phyloP scores from a whole-genome alignment of 2,113 vertebrate species.

The Cyprinus carpio region DNA sequence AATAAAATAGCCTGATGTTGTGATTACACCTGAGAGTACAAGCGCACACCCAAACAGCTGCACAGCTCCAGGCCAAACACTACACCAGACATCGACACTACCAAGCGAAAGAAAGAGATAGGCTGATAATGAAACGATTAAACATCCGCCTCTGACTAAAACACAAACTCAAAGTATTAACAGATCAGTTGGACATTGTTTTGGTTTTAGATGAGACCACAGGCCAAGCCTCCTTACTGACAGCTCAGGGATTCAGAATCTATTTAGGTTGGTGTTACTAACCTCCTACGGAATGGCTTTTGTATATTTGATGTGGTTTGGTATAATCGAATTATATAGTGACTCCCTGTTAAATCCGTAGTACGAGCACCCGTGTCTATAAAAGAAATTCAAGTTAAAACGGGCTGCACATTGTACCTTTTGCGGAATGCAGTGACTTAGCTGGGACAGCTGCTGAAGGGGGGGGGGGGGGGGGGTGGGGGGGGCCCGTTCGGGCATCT shows the following conservation, averaged over 20 bases:
- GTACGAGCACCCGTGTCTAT: background rate
- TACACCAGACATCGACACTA: background rate
- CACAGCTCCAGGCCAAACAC: slow-evolving; percentile 64
- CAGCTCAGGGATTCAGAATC: background rate
- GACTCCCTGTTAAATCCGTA: background rate
- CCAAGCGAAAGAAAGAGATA: background rate
- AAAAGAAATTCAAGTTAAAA: background rate
- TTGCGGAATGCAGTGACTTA: slow-evolving; percentile 95
- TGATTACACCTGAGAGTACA: slow-evolving; percentile 50
- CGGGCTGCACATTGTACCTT: slow-evolving; percentile 79
- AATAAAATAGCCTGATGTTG: background rate
- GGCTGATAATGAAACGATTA: slow-evolving; percentile 55
- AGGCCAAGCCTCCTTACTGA: slow-evolving; percentile 1
- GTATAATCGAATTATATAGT: background rate
- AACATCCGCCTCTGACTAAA: slow-evolving; percentile 42
- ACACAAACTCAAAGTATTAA: background rate
- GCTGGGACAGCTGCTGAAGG: slow-evolving; percentile 87
- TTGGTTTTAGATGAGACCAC: background rate
- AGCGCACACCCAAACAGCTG: slow-evolving; percentile 65
- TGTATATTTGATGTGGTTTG: background rate
- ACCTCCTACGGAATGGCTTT: background rate
- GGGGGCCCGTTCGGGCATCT: slow-evolving; percentile 90
- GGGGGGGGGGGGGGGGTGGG: no score
- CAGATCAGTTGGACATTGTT: background rate
- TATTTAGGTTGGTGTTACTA: slow-evolving; percentile 1